A percentile compares a stretch with the other conserved stretches of the same genome.
Evolutionary conservation across 1,140 invertebrate species (phyloP).

Genomic region (Drosophila parvula): DNA sequence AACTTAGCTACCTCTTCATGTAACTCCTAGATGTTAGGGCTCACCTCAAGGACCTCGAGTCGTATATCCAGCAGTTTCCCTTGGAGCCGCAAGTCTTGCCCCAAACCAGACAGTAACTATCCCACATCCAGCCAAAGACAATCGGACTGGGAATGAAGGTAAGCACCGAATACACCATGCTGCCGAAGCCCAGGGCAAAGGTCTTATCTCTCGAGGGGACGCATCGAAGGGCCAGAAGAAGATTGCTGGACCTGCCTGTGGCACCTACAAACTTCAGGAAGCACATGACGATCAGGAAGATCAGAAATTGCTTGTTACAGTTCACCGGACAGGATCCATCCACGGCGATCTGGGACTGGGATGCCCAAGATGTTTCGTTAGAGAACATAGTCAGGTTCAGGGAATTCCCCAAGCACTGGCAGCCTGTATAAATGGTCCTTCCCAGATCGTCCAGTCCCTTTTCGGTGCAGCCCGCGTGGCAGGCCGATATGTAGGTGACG

Average conservation of each 20-base stretch:
- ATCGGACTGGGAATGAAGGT: conserved; percentile 90
- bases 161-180: conserved; percentile 87
- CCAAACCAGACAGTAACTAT: conserved; percentile 89
- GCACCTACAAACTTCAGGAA: conserved; percentile 88
- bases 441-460: conserved; percentile 63
- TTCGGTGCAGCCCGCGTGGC: conserved; percentile 88
- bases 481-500: conserved; percentile 88
- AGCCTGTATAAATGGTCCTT: conserved; percentile 68
- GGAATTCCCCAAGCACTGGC: conserved; percentile 36
- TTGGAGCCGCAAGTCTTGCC: conserved; percentile 89
- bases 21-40: not conserved
- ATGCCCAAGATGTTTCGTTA: not conserved
- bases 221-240: conserved; percentile 88
- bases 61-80: conserved; percentile 90
- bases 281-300: conserved; percentile 88
- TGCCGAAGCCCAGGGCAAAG: conserved; percentile 87
- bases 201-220: conserved; percentile 89
- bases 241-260: conserved; percentile 88
- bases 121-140: conserved; percentile 89
- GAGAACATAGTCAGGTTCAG: not conserved
- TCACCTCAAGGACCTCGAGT: conserved; percentile 87
- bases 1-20: not conserved
- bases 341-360: conserved; percentile 33
- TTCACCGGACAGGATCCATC: conserved; percentile 88
- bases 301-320: conserved; percentile 87